Evolutionary conservation across 2,113 vertebrate genomes (phyloP).

Genomic region (Percopsis transmontana): DNA sequence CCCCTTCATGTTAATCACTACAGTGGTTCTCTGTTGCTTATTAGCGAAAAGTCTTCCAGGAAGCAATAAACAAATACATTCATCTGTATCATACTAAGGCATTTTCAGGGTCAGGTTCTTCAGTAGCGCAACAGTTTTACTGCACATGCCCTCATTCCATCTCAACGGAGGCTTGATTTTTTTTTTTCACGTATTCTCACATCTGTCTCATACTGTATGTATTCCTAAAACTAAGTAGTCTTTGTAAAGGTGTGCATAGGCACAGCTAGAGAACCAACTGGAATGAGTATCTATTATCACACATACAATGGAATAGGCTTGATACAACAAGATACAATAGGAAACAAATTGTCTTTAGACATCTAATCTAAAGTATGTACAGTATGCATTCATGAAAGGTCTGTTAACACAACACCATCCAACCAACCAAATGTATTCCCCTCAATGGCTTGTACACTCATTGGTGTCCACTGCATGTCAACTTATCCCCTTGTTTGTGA

Average conservation of each 20-base stretch:
- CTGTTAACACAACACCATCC: slow-evolving; percentile 38
- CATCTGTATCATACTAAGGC: slow-evolving; percentile 60
- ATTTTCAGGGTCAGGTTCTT: slow-evolving; percentile 27
- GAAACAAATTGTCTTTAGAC: slow-evolving; percentile 18
- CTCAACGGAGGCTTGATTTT: slow-evolving; percentile 30
- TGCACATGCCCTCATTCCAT: slow-evolving; percentile 20
- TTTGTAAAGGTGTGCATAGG: slow-evolving; percentile 11
- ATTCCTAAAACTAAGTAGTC: slow-evolving; percentile 25
- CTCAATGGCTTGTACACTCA: slow-evolving; percentile 21
- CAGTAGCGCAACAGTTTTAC: slow-evolving; percentile 35
- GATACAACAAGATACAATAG: not conserved
- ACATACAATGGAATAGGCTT: slow-evolving; percentile 1
- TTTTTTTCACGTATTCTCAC: slow-evolving; percentile 15
- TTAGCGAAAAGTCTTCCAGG: not conserved
- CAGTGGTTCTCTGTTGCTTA: slow-evolving; percentile 5
- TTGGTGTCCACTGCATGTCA: slow-evolving; percentile 19
- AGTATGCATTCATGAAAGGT: slow-evolving; percentile 34
- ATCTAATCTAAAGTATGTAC: slow-evolving; percentile 18
- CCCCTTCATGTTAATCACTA: not conserved
- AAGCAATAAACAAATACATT: slow-evolving; percentile 46
- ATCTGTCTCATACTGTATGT: slow-evolving; percentile 28
- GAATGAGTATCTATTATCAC: slow-evolving; percentile 27
- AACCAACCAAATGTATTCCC: slow-evolving; percentile 10
- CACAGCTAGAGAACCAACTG: slow-evolving; percentile 29
- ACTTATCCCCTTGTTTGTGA: slow-evolving; percentile 29